These are phyloP conservation scores for Acrossocheilus fasciatus DNA, from an alignment of 2,797 vertebrate genomes.

Conservation along the genomic window DNA sequence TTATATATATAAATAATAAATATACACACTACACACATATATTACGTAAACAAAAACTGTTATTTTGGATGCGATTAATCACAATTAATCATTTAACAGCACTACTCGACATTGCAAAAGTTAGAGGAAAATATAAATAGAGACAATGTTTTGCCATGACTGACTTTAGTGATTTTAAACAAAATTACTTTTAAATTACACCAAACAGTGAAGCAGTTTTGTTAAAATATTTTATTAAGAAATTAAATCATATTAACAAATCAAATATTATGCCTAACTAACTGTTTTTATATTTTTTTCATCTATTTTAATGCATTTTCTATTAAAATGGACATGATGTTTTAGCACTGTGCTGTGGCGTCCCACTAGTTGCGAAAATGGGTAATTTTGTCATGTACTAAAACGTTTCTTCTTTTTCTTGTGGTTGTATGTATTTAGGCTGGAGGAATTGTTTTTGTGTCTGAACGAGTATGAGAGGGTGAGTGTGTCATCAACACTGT, in stretches of 20 bases:
- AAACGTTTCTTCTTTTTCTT: conserved; percentile 9
- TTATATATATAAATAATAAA: no score
- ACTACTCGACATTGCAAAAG: no score
- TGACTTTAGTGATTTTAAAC: no score
- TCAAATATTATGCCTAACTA: neutral
- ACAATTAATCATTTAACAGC: no score
- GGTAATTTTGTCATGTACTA: neutral
- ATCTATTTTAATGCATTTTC: neutral
- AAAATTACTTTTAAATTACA: no score
- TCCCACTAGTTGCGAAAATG: neutral
- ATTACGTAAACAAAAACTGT: no score
- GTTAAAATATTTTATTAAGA: neutral
- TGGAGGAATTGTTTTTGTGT: conserved; percentile 98
- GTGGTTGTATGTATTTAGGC: conserved; percentile 72
- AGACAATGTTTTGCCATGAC: neutral
- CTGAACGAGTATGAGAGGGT: conserved; percentile 93
- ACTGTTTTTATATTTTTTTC: neutral
- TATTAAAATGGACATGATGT: neutral
- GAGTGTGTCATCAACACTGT: conserved; percentile 84
- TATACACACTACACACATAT: no score
- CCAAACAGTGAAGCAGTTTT: neutral
- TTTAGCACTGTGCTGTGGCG: neutral
- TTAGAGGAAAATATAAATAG: neutral
- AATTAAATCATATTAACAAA: neutral
- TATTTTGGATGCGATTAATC: no score